phyloP scores from a whole-genome alignment of 2,888 invertebrate genomes.

The Phyto melanocephala region DNA sequence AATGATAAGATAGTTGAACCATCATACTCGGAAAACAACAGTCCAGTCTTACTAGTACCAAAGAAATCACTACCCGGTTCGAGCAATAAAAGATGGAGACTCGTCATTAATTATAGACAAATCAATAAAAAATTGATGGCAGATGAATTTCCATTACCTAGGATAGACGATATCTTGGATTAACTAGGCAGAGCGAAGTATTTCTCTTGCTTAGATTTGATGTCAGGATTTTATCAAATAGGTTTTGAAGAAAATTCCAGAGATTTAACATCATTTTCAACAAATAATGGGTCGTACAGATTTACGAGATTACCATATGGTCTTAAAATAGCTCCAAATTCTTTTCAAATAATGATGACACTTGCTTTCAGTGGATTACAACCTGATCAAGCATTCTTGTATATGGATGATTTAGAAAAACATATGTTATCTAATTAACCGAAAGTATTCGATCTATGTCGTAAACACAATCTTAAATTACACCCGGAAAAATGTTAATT shows the following conservation, averaged over 20 bases:
- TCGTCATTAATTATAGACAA: conserved; percentile 45
- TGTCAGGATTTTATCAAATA: conserved; percentile 4
- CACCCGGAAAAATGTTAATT: not conserved
- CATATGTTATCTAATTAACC: not conserved
- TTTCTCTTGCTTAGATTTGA: not conserved
- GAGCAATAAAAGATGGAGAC: conserved; percentile 24
- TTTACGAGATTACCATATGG: not conserved
- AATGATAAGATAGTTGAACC: conserved; percentile 37
- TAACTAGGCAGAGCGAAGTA: not conserved
- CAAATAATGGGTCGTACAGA: not conserved
- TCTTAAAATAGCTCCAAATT: conserved; percentile 6
- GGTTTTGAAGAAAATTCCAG: not conserved
- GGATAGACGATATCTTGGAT: not conserved
- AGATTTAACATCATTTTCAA: conserved; percentile 33
- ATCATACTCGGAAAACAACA: conserved; percentile 30
- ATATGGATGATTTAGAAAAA: conserved; percentile 10
- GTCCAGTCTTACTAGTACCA: conserved; percentile 36
- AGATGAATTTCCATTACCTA: not conserved
- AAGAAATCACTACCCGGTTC: conserved; percentile 34
- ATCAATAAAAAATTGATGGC: conserved; percentile 24
- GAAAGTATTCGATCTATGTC: not conserved
- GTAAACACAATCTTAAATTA: not conserved
- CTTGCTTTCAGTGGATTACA: not conserved
- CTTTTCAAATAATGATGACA: conserved; percentile 31
- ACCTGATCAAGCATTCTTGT: not conserved